A percentile compares a stretch with the other conserved stretches of the same genome.
Evolutionary conservation across 2,888 invertebrate species (phyloP).

Genomic region (Drosophila rubida): DNA sequence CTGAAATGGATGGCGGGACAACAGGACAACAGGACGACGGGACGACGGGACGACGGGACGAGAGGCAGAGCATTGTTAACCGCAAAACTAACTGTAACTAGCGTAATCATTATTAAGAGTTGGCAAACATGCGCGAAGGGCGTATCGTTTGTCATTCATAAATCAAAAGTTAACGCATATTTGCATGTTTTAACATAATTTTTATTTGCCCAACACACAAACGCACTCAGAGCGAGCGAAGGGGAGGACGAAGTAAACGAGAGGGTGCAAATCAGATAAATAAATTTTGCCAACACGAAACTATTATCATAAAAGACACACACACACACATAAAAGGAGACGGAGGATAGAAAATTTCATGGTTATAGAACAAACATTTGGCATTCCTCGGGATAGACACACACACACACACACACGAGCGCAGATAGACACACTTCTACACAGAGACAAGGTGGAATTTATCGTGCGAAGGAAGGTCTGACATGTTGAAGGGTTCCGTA

Average conservation of each 20-base stretch:
- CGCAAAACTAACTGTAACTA: conserved; percentile 59
- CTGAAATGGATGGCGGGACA: not conserved
- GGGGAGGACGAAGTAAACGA: conserved; percentile 1
- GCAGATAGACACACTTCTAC: conserved; percentile 1
- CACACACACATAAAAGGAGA: conserved; percentile 33
- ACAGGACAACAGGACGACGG: too few relatives aligned
- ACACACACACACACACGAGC: conserved; percentile 21
- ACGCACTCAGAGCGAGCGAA: not conserved
- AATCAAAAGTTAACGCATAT: conserved; percentile 82
- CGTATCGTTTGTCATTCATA: conserved; percentile 67
- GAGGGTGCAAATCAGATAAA: conserved; percentile 73
- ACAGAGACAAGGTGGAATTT: conserved; percentile 73
- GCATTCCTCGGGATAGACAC: conserved; percentile 52
- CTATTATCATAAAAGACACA: conserved; percentile 81
- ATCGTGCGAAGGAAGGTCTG: conserved; percentile 67
- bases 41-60: too few relatives aligned
- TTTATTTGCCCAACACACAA: conserved; percentile 66
- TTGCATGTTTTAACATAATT: conserved; percentile 83
- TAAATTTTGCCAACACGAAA: conserved; percentile 81
- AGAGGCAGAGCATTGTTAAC: conserved; percentile 32
- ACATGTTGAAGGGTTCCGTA: conserved; percentile 75
- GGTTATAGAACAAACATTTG: conserved; percentile 75
- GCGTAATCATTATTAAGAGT: conserved; percentile 74
- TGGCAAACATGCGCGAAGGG: conserved; percentile 27
- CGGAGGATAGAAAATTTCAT: conserved; percentile 60